Evolutionary conservation across 1,140 invertebrate species (phyloP), one percentile per base, ranked within the genome.

Genomic region (Venustaconcha ellipsiformis): DNA sequence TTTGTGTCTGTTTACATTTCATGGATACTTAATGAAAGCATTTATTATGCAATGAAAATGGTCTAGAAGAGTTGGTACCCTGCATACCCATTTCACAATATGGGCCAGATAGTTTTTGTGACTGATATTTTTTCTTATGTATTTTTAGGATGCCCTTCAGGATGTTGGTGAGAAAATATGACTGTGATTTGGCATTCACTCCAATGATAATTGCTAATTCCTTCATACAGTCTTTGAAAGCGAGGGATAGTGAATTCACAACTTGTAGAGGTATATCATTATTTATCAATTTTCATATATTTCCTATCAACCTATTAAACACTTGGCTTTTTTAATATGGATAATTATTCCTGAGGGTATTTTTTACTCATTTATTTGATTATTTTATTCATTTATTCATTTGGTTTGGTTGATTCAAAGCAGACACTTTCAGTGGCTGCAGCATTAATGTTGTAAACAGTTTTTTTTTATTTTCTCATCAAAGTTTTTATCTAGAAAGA

Each of bases 161-260:
- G 84, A 92, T 91, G 67, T 89, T 98, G 18, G 95, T 97, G 3
- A 92, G 94, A 87, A 92, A 93, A 85, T 97, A 98, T 89, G 93
- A 93, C 70, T 96, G 95, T 84, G 96, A 99, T 88, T 88, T 99
- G 69, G 94, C 95, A 70, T 99, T 96, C 85, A 97, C 97, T 0
- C 97, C 97, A 26, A 99, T 99, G 97, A 98, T 99, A 78, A 86
- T 99, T 72, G 95, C 97, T 0, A 94, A 98, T 89, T 97, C 96
- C 8, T 99, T 99, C 92, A 92, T 96, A 64, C 93, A 94, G 86
- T 98, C 97, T 78, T 88, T 93, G 55, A 95, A 96, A 91, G 97
- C 96, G 37, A 92, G 97, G 82, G 90, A 93, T 30, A 96, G 93
- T 91, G 97, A 99, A 90, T 99, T 99, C 89, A 93, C 93, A 13